These are phyloP conservation scores for Dendrolimus punctatus DNA, from an alignment of 1,140 invertebrate species.

Conservation along the genomic window DNA sequence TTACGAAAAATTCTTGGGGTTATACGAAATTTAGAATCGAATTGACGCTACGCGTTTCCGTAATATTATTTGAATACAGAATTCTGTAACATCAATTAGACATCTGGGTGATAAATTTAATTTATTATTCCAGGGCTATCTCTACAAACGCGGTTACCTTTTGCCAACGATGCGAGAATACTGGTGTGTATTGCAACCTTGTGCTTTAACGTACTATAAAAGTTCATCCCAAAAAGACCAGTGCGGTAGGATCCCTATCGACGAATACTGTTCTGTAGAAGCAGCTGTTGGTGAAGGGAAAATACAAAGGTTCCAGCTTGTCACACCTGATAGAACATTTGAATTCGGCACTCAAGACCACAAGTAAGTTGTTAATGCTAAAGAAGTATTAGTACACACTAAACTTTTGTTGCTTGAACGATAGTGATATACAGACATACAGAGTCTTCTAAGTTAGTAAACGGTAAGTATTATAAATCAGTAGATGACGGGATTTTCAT, in stretches of 20 bases:
- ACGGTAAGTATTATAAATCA: too few relatives aligned
- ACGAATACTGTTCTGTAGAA: slow-evolving; percentile 78
- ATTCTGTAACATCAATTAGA: too few relatives aligned
- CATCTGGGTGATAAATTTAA: too few relatives aligned
- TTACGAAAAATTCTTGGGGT: too few relatives aligned
- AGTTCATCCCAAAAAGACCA: slow-evolving; percentile 80
- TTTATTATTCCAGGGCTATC: slow-evolving; percentile 72
- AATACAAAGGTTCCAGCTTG: slow-evolving; percentile 72
- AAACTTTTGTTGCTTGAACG: too few relatives aligned
- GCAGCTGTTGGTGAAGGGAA: slow-evolving; percentile 71
- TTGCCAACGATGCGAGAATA: slow-evolving; percentile 84
- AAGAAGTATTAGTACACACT: too few relatives aligned
- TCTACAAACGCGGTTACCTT: slow-evolving; percentile 82
- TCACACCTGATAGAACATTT: slow-evolving; percentile 78
- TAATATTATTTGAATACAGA: too few relatives aligned
- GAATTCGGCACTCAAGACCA: slow-evolving; percentile 81
- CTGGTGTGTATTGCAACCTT: slow-evolving; percentile 85
- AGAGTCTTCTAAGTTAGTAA: too few relatives aligned
- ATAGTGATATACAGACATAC: too few relatives aligned
- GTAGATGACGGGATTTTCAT: too few relatives aligned
- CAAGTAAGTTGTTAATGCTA: slow-evolving; percentile 50
- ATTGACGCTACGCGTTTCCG: too few relatives aligned
- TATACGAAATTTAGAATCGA: too few relatives aligned
- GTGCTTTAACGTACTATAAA: slow-evolving; percentile 83
- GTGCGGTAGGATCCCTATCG: slow-evolving; percentile 78